Conservation (phyloP, 2,888 invertebrate genomes). For the Thecophora atra region DNA sequence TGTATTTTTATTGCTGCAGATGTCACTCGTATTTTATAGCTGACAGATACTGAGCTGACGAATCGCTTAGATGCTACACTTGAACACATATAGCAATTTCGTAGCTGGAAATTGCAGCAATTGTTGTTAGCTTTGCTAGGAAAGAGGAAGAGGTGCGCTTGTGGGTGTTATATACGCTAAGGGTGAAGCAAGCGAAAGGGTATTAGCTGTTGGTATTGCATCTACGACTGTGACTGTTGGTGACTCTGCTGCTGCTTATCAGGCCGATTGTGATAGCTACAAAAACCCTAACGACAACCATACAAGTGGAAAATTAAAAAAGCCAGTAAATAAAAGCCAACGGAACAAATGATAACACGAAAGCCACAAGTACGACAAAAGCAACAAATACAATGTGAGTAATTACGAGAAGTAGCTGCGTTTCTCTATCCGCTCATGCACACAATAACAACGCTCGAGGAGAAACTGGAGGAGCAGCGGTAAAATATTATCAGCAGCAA, state of each 20-base stretch:
- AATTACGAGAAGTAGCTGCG: constrained; percentile 32
- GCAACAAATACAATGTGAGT: constrained; percentile 15
- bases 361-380: background rate
- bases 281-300: background rate
- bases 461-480: background rate
- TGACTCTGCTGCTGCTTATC: constrained; percentile 38
- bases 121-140: background rate
- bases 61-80: constrained; percentile 15
- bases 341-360: background rate
- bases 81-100: constrained; percentile 17
- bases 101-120: constrained; percentile 10
- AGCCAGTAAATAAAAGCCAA: constrained; percentile 34
- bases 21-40: background rate
- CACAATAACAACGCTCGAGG: constrained; percentile 24
- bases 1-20: background rate
- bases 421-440: background rate
- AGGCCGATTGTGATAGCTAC: constrained; percentile 26
- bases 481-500: constrained; percentile 8
- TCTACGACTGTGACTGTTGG: constrained; percentile 14
- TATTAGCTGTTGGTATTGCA: constrained; percentile 5
- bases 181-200: no score
- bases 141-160: no score
- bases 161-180: no score
- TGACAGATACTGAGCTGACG: background rate
- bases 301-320: constrained; percentile 31